Conservation (phyloP, 2,113 vertebrate genomes). For the Jacana jacana region DNA sequence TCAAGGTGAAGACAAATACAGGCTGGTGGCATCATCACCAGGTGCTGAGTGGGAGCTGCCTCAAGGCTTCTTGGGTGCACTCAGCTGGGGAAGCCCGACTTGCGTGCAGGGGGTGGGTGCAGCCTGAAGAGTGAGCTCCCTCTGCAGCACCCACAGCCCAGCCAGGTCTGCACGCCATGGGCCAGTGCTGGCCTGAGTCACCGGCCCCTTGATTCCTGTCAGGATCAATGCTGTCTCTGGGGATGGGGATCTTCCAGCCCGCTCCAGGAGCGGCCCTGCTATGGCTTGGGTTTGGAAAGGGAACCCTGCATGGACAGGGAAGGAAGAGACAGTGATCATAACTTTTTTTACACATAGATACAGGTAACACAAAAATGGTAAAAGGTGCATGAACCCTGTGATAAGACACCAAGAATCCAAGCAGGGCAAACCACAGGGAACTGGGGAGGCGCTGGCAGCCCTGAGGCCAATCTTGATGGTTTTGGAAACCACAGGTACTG, state of each 20-base stretch:
- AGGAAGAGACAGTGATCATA: background rate
- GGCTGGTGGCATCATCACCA: fast-evolving
- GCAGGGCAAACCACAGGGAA: background rate
- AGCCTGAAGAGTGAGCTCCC: background rate
- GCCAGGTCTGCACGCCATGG: background rate
- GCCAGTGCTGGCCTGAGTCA: fast-evolving
- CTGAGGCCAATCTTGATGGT: background rate
- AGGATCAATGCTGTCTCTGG: fast-evolving
- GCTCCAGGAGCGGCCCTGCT: background rate
- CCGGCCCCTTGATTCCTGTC: fast-evolving
- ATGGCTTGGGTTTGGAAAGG: background rate
- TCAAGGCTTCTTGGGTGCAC: no score
- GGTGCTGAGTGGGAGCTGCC: background rate
- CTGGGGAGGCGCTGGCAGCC: background rate
- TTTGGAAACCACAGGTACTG: background rate
- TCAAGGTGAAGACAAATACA: background rate
- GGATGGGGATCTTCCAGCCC: background rate
- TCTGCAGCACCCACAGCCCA: fast-evolving
- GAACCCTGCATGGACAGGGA: background rate
- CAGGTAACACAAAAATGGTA: background rate
- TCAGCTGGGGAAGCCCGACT: background rate
- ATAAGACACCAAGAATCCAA: background rate
- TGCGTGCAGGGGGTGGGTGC: fast-evolving
- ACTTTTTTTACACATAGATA: background rate
- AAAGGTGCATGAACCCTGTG: background rate